Evolutionary conservation across 2,797 vertebrate genomes (phyloP), one percentile per base, ranked within the genome.

Genomic region (Manis crassicaudata): DNA sequence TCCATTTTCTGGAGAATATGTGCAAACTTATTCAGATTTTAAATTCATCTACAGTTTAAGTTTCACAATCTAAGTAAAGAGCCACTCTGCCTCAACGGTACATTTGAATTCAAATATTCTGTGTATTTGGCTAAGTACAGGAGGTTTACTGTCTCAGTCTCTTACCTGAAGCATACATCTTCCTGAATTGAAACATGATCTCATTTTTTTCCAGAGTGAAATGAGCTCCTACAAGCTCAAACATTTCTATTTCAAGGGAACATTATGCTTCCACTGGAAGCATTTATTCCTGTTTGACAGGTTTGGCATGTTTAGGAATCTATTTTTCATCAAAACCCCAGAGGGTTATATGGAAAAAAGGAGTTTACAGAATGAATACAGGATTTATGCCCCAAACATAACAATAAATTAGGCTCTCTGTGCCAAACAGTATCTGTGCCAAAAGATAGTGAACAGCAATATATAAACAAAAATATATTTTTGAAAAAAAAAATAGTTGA

Each of bases 251-350:
- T 92, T 65, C 60, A 92, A 84, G 89, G n/a, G 67, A 90, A 96
- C 2, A 83, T 65, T 83, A 80, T 96, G 60, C 65, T 80, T 90
- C 75, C 2, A 0, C 75, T 96, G 79, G 87, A 97, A 96, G 80
- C n/a, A 86, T 91, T 75, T 88, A 94, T 98, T 98, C 98, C 97
- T 83, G 98, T 96, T 98, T 86, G 95, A 97, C 98, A 65, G 70
- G 97, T 98, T 98, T 96, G 72, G 67, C 79, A 60, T 1, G 1
- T 81, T 62, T 97, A 95, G 89, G 91, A 90, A 94, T 92, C 52
- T 96, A 87, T 77, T 96, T 96, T 97, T 95, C 88, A 35, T 52
- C 13, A 27, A 77, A 46, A 90, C 72, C 93, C 98, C 92, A 37
- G 95, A 94, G 96, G 92, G 95, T 94, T 97, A 92, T 96, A 79